Evolutionary conservation across 2,888 invertebrate genomes (phyloP).

Genomic region (Euphydryas editha): DNA sequence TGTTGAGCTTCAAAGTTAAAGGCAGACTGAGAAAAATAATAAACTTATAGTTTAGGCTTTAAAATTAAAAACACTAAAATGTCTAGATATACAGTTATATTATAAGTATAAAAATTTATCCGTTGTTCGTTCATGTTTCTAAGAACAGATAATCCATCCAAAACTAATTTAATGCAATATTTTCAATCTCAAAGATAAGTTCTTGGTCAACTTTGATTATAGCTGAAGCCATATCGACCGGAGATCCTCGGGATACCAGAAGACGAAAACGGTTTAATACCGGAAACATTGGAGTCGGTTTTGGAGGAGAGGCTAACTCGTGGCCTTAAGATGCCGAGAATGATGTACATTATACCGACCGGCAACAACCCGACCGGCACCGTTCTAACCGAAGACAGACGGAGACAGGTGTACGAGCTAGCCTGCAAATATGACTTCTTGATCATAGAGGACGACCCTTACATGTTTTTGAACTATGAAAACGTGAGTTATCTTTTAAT

Average conservation of each 20-base stretch:
- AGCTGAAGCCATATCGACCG: slow-evolving; percentile 88
- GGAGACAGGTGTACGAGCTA: slow-evolving; percentile 87
- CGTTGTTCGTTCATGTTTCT: no score
- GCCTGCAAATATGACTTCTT: slow-evolving; percentile 90
- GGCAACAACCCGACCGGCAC: slow-evolving; percentile 91
- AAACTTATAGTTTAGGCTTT: no score
- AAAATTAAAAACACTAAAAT: no score
- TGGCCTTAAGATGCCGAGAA: slow-evolving; percentile 86
- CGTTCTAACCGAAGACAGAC: slow-evolving; percentile 85
- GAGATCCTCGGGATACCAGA: slow-evolving; percentile 87
- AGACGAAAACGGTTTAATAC: slow-evolving; percentile 87
- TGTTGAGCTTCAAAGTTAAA: no score
- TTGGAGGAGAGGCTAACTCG: slow-evolving; percentile 73
- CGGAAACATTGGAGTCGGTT: slow-evolving; percentile 82
- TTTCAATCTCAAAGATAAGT: no score
- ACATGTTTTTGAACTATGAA: slow-evolving; percentile 89
- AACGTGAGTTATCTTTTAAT: slow-evolving; percentile 67
- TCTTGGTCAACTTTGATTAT: slow-evolving; percentile 42
- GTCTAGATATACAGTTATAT: no score
- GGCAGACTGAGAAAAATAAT: no score
- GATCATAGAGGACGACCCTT: slow-evolving; percentile 93
- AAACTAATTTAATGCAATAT: no score
- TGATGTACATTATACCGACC: slow-evolving; percentile 89
- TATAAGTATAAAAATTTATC: no score
- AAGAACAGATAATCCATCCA: no score